phyloP scores from a whole-genome alignment of 2,797 vertebrate genomes.

The Garrulus glandarius region DNA sequence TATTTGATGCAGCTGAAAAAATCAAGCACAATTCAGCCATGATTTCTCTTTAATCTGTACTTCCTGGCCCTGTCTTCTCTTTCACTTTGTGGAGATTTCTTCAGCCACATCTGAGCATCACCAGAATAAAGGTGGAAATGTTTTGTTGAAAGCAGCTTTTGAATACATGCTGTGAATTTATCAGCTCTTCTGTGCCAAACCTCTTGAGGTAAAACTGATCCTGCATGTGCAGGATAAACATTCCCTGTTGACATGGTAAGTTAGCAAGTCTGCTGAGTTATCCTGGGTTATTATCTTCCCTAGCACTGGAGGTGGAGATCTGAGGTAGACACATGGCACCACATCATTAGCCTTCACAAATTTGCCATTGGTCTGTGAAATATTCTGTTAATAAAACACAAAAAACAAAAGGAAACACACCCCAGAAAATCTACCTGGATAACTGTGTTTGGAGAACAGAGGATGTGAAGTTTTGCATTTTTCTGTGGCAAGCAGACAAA shows the following conservation, averaged over 20 bases:
- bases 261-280: neutral
- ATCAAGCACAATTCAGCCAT: neutral
- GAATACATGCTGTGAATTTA: conserved; percentile 28
- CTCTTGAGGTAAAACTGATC: conserved; percentile 6
- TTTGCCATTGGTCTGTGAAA: neutral
- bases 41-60: neutral
- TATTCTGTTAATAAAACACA: neutral
- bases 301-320: neutral
- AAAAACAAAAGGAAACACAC: neutral
- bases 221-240: neutral
- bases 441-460: neutral
- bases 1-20: neutral
- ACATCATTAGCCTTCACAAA: neutral
- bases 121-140: conserved; percentile 25
- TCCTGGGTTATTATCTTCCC: neutral
- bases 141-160: conserved; percentile 4
- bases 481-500: neutral
- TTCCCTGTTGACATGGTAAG: neutral
- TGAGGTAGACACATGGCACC: neutral
- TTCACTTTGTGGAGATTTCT: neutral
- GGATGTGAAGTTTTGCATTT: neutral
- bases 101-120: neutral
- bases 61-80: neutral
- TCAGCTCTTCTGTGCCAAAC: neutral
- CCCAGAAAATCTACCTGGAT: neutral